Base-by-base conservation (phyloP, 2,113 vertebrate species). In the Perccottus glenii region DNA sequence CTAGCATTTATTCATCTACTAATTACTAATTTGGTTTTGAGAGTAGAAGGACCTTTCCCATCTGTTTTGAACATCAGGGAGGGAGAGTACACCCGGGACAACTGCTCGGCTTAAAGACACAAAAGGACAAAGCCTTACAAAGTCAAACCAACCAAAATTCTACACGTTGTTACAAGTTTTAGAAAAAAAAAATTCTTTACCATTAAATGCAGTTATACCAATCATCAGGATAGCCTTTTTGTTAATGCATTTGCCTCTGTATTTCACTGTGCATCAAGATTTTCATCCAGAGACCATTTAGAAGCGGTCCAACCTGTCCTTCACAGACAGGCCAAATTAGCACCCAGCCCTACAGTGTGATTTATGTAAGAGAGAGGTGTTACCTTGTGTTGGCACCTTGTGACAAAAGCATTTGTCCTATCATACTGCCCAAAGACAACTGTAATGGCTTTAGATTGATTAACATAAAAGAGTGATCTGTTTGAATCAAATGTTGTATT, bases 251-350 rank as follows among this genome's bases (percentile, higher is more conserved):
- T 27, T 43, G 10, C 42, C 6, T 43, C 42, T 81, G 36, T 35
- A 43, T 50, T 44, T 57, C 62, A 77, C 33, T 33, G 44, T 11
- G 27, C 71, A 71, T 67, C 63, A 62, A 50, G 27, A 36, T 35
- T 32, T 33, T 60, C 56, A 11, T 6, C 75, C 77, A 59, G 27
- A 57, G 68, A 63, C 50, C 48, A 64, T 73, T 64, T 82, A 72
- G 58, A 70, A 67, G 27, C 14, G 0, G 67, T 69, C 52, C 66
- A 51, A 52, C 53, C 60, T 59, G 75, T 33, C 73, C 61, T 72
- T 1, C 46, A 66, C 72, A 61, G 59, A 85, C 73, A 78, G 68
- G 75, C 19, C 67, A 69, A 75, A 80, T 86, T 86, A 84, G 70
- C 78, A 80, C 72, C 58, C 63, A 11, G 69, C 16, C 46, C 73